A percentile compares a stretch with the other conserved stretches of the same genome.
Evolutionary conservation across 2,888 invertebrate genomes (phyloP).

Genomic region (Hirtodrosophila cameraria): DNA sequence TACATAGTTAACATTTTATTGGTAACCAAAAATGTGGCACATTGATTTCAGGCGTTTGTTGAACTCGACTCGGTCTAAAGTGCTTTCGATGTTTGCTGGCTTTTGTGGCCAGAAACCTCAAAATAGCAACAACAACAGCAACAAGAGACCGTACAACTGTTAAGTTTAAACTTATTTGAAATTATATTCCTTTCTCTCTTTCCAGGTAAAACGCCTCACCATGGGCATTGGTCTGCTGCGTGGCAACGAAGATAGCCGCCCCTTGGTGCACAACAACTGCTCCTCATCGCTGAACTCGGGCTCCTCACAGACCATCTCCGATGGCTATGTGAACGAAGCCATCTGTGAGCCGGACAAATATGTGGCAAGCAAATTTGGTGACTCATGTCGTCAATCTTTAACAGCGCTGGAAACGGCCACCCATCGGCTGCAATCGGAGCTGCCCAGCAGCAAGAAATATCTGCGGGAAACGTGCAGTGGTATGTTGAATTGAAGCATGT

Average conservation of each 20-base stretch:
- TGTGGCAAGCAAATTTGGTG: slow-evolving; percentile 84
- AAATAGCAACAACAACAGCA: slow-evolving; percentile 5
- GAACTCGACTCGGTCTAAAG: too few relatives aligned
- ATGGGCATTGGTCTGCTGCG: slow-evolving; percentile 91
- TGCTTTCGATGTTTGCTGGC: slow-evolving; percentile 69
- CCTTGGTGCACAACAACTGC: slow-evolving; percentile 88
- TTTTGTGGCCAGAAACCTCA: slow-evolving; percentile 35
- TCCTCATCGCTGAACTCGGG: slow-evolving; percentile 87
- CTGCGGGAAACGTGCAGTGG: slow-evolving; percentile 84
- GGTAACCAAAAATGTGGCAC: slow-evolving; percentile 76
- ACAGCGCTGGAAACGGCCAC: slow-evolving; percentile 82
- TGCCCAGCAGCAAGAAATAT: slow-evolving; percentile 83
- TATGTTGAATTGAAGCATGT: slow-evolving; percentile 62
- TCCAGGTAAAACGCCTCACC: slow-evolving; percentile 89
- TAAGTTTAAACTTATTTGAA: slow-evolving; percentile 45
- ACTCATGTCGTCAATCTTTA: slow-evolving; percentile 84
- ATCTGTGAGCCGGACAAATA: slow-evolving; percentile 87
- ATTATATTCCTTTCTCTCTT: slow-evolving; percentile 42
- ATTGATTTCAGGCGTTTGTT: slow-evolving; percentile 54
- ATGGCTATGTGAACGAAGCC: slow-evolving; percentile 92
- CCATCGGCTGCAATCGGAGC: slow-evolving; percentile 80
- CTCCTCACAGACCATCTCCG: slow-evolving; percentile 89
- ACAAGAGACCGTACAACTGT: slow-evolving; percentile 22
- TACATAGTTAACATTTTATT: slow-evolving; percentile 72
- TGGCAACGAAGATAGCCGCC: slow-evolving; percentile 89